Percentiles rank a stretch among this genome's conserved stretches.
Conservation (phyloP, 2,113 vertebrate genomes). For the Dicaeum eximium region DNA sequence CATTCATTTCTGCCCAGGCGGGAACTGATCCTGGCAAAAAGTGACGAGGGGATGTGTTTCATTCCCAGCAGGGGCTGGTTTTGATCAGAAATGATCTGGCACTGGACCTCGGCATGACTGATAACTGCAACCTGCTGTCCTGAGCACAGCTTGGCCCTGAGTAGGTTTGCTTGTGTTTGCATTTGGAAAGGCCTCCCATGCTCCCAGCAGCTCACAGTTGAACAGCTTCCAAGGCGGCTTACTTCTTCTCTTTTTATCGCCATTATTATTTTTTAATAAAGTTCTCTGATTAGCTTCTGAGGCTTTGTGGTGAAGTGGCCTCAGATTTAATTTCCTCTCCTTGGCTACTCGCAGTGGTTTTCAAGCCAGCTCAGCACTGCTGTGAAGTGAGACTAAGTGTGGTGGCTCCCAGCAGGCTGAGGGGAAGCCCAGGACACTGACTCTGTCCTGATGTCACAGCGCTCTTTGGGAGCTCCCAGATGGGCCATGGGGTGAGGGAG, state of each 20-base stretch:
- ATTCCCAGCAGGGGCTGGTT: constrained; percentile 42
- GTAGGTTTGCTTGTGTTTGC: neutral
- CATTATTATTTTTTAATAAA: constrained; percentile 62
- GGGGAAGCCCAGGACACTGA: neutral
- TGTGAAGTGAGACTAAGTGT: rapidly evolving
- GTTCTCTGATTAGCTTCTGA: constrained; percentile 44
- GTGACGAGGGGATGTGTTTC: neutral
- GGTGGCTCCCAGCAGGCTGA: neutral
- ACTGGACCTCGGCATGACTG: neutral
- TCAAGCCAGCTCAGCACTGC: neutral
- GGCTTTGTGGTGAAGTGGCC: neutral
- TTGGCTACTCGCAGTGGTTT: neutral
- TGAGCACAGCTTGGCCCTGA: rapidly evolving
- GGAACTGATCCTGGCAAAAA: constrained; percentile 11
- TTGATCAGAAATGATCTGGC: constrained; percentile 28
- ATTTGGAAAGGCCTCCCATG: constrained; percentile 11
- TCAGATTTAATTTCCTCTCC: constrained; percentile 54
- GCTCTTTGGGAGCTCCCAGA: neutral
- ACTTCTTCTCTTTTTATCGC: constrained; percentile 14
- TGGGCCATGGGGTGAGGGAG: neutral
- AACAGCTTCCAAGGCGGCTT: neutral
- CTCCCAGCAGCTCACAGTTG: neutral
- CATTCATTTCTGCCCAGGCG: neutral
- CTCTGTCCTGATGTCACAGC: neutral
- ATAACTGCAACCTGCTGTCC: neutral